Conservation (phyloP, 2,888 invertebrate species). For the Panzeria rudis region DNA sequence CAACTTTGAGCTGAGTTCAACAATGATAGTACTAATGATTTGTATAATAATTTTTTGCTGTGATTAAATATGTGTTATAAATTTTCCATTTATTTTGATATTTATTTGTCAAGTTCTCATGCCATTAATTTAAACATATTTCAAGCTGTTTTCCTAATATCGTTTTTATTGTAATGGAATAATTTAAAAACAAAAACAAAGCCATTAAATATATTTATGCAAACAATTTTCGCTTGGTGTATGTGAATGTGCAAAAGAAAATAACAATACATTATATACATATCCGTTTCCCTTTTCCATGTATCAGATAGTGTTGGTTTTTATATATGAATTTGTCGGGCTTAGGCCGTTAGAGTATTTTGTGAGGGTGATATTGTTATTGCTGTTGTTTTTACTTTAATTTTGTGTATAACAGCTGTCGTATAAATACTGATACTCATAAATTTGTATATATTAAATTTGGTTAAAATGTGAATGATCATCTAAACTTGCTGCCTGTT, state of each 20-base stretch:
- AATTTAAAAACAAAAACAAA: constrained; percentile 4
- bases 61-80: neutral
- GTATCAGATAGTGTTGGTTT: neutral
- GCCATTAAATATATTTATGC: constrained; percentile 3
- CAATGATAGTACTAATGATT: too few species aligned
- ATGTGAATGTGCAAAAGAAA: neutral
- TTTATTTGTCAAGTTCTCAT: neutral
- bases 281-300: neutral
- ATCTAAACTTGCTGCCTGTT: too few species aligned
- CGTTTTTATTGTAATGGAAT: neutral
- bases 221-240: neutral
- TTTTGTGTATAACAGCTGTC: too few species aligned
- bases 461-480: too few species aligned
- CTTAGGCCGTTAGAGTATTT: neutral
- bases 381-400: too few species aligned
- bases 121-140: neutral
- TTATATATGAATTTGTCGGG: neutral
- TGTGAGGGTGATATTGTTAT: neutral
- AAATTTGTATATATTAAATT: too few species aligned
- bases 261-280: neutral
- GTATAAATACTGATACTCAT: too few species aligned
- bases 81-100: neutral
- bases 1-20: too few species aligned
- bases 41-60: too few species aligned
- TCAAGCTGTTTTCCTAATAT: neutral